Conservation (phyloP, 2,888 invertebrate genomes). For the Pachycephus smyrnensis region DNA sequence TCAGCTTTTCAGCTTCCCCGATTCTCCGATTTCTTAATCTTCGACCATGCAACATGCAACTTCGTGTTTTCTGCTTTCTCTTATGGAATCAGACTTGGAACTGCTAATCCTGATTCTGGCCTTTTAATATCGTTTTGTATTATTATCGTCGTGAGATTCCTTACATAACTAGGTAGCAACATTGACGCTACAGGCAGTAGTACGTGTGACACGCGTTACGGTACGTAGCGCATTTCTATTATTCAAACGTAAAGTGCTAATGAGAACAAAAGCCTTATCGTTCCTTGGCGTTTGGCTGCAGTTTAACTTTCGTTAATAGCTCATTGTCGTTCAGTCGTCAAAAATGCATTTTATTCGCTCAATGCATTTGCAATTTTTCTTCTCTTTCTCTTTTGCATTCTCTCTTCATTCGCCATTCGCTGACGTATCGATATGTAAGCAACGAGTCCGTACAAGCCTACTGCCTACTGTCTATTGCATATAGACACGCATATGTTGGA, state of each 20-base stretch:
- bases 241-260: not conserved
- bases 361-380: not conserved
- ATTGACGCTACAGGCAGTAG: not conserved
- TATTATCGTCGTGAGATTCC: not conserved
- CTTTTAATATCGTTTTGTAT: not conserved
- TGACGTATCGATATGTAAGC: not conserved
- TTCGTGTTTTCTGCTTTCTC: too few relatives aligned
- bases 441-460: not conserved
- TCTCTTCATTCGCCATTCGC: not conserved
- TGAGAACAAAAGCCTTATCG: not conserved
- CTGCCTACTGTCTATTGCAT: too few relatives aligned
- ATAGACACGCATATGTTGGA: not conserved
- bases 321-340: not conserved
- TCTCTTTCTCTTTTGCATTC: not conserved
- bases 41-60: too few relatives aligned
- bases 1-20: not conserved
- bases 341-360: too few relatives aligned
- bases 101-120: not conserved
- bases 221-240: not conserved
- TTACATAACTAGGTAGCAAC: not conserved
- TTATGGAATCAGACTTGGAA: not conserved
- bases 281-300: not conserved
- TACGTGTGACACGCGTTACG: not conserved
- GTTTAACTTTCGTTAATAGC: not conserved
- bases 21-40: not conserved